phyloP scores from a whole-genome alignment of 92 coral and sea anemone genomes.

The Plumapathes pennacea region DNA sequence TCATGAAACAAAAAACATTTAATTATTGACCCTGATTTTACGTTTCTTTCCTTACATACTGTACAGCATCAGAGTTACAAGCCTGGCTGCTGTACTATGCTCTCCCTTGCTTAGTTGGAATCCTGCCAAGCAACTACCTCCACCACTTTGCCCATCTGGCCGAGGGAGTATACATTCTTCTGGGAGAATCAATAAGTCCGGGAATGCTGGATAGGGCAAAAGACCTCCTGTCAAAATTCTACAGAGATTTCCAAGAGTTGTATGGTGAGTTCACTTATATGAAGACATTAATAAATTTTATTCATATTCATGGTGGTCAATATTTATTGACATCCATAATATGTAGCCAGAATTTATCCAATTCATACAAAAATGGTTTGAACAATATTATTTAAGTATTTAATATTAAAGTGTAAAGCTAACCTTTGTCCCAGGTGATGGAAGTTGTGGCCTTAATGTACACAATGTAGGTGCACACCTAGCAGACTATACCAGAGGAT shows the following conservation, averaged over 20 bases:
- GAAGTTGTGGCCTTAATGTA: slow-evolving; percentile 66
- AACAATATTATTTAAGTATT: too few species aligned
- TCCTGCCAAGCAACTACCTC: slow-evolving; percentile 40
- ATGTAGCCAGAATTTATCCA: too few species aligned
- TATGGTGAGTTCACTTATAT: too few species aligned
- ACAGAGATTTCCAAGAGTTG: slow-evolving; percentile 36
- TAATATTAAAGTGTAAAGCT: too few species aligned
- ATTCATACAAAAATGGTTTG: too few species aligned
- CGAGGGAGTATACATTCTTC: slow-evolving; percentile 50
- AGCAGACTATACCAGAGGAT: slow-evolving; percentile 50
- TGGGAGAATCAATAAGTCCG: slow-evolving; percentile 36
- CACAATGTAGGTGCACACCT: slow-evolving; percentile 60
- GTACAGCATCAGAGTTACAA: slow-evolving; percentile 55
- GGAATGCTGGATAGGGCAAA: slow-evolving; percentile 18
- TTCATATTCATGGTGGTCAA: too few species aligned
- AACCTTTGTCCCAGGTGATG: slow-evolving; percentile 19
- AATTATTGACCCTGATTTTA: too few species aligned
- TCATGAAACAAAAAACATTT: too few species aligned
- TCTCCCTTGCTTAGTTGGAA: slow-evolving; percentile 45
- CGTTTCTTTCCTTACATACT: neutral
- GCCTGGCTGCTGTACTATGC: slow-evolving; percentile 63
- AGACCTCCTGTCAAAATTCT: slow-evolving; percentile 36
- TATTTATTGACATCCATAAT: too few species aligned
- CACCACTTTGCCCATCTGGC: slow-evolving; percentile 45
- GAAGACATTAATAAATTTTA: too few species aligned